Conservation (phyloP, 2,888 invertebrate genomes). For the Nymphalis polychloros region DNA sequence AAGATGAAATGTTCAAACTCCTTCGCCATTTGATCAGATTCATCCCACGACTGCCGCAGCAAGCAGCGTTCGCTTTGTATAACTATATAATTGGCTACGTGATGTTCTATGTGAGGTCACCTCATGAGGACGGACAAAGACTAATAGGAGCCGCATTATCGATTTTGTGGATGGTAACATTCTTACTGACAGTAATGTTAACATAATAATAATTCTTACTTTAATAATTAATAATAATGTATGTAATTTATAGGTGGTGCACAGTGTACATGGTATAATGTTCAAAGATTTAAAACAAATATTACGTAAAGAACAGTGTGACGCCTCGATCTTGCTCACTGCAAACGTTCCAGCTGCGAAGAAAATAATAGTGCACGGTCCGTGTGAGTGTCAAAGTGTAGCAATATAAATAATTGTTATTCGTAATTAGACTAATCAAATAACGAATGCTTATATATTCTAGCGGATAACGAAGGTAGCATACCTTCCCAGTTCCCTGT, state of each 20-base stretch:
- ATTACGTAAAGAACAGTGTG: constrained; percentile 98
- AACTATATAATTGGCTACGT: constrained; percentile 99
- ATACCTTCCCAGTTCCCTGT: constrained; percentile 99
- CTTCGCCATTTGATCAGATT: constrained; percentile 95
- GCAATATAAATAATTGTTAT: too few relatives aligned
- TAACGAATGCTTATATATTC: constrained; percentile 23
- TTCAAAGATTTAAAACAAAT: constrained; percentile 99
- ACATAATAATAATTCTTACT: not conserved
- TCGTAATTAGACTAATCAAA: too few relatives aligned
- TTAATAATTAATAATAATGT: not conserved
- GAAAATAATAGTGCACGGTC: constrained; percentile 98
- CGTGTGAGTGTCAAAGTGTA: constrained; percentile 54
- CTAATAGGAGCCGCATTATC: constrained; percentile 97
- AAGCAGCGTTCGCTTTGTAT: constrained; percentile 98
- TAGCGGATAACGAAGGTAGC: constrained; percentile 92
- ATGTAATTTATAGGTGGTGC: constrained; percentile 87
- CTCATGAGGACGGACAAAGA: constrained; percentile 97
- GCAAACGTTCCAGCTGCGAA: constrained; percentile 99
- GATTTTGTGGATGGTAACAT: constrained; percentile 96
- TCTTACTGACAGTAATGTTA: constrained; percentile 20
- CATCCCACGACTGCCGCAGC: constrained; percentile 95
- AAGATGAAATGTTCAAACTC: constrained; percentile 96
- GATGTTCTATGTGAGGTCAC: constrained; percentile 99
- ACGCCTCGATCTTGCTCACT: constrained; percentile 97
- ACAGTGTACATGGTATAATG: constrained; percentile 99